Evolutionary conservation across 2,113 vertebrate species (phyloP), one percentile per base, ranked within the genome.

Genomic region (Apaloderma vittatum): DNA sequence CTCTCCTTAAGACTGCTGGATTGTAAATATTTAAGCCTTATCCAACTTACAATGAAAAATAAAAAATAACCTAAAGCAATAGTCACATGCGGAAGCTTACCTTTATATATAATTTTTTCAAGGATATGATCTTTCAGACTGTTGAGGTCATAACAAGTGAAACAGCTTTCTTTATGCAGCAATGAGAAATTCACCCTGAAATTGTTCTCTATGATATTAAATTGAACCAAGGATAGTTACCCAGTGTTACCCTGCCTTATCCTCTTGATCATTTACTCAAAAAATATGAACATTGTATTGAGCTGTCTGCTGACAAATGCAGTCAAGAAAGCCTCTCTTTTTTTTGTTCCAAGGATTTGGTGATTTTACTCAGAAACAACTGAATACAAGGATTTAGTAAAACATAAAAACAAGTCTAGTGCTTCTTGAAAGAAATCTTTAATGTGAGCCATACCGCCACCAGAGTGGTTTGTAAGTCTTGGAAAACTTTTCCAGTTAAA

Each of bases 361-460:
- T 9, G 30, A 51, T 73, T 92, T 92, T 73, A 49, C 61, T 91
- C 62, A 67, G 67, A 86, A 94, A 65, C 18, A 29, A 21, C 22
- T 83, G 88, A 83, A 94, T 68, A 12, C 45, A 54, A 77, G 43
- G 43, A 59, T 82, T 62, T 95, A 88, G 90, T 92, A 92, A 93
- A 97, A 74, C 34, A 76, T 73, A n/a, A 87, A 73, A 93, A 23
- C 15, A 55, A 67, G 27, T 21, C 16, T 48, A 45, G 22, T n/a
- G 71, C 26, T 63, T 90, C 20, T 62, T 68, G 52, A 49, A 82
- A 89, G 36, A 68, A 77, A 45, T 17, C 13, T 85, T 75, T 86
- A 48, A 58, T 3, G 1, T 40, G 22, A 73, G 15, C 27, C 14
- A 24, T 73, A 12, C 9, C 62, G 43, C 30, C 34, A 30, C 54